Base-by-base conservation (phyloP, 1,140 invertebrate species). In the Lordiphosa collinella region DNA sequence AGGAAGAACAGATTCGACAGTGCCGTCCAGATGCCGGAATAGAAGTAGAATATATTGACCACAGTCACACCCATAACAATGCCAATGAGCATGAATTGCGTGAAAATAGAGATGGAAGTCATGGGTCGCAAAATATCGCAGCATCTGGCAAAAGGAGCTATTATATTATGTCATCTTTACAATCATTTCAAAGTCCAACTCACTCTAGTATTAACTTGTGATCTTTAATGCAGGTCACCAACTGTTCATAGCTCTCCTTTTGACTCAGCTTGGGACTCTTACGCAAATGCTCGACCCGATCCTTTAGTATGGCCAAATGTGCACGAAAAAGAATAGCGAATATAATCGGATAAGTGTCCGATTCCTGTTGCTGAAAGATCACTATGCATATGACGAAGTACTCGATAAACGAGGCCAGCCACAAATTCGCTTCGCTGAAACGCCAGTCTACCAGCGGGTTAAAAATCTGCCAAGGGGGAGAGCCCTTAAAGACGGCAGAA, bases 401-500 rank as follows among this genome's bases (percentile, higher is more conserved):
- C 13, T 82, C 76, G 0, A 67, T 7, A 0, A 75, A 1, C 1
- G 66, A 71, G 4, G 72, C 70, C 5, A 62, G n/a, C 61, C 66
- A 71, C 3, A 71, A 34, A 1, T 52, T 38, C 18, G 14, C 35
- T 1, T 9, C 3, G 1, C 76, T 61, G 0, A 38, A 1, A 0
- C 31, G 22, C 76, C 76, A 80, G 16, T 80, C 61, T 3, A 80
- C 34, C 0, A 66, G 16, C 0, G 75, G 75, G 47, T 75, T 74
- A n/a, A 53, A 82, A 5, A 75, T 1, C 12, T 70, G 48, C 53
- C 57, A 80, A 0, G 76, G 65, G 8, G 75, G 70, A 7, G 49
- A 46, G 0, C 66, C 57, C 0, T 9, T 51, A 6, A 52, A 37
- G 11, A 66, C 14, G 11, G 58, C 57, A 1, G 35, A 13, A 0